Percentiles rank a stretch among this genome's conserved stretches.
phyloP scores from a whole-genome alignment of 2,888 invertebrate genomes.

The Incurvaria masculella region DNA sequence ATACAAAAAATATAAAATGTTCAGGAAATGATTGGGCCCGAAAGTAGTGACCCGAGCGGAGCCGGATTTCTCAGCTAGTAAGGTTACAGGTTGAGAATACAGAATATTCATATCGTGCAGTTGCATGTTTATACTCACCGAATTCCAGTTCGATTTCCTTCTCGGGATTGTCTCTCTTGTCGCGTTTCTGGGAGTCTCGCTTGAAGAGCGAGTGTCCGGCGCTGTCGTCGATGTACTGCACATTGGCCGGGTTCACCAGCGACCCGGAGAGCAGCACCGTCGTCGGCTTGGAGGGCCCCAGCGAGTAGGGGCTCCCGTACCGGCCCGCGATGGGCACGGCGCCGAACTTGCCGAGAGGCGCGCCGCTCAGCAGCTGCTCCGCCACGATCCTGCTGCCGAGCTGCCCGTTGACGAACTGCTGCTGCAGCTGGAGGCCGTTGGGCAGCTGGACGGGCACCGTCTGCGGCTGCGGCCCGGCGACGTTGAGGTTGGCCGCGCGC shows the following conservation, averaged over 20 bases:
- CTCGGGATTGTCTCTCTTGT: constrained; percentile 49
- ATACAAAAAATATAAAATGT: no score
- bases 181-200: constrained; percentile 42
- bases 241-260: constrained; percentile 56
- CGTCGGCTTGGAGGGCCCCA: constrained; percentile 32
- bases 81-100: no score
- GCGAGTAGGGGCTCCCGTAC: constrained; percentile 18
- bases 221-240: constrained; percentile 60
- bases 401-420: constrained; percentile 64
- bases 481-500: constrained; percentile 51
- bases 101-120: no score
- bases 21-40: no score
- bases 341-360: constrained; percentile 8
- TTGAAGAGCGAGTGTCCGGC: constrained; percentile 50
- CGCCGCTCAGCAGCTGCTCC: constrained; percentile 45
- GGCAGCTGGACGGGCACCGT: constrained; percentile 43
- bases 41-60: no score
- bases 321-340: constrained; percentile 10
- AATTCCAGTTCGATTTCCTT: constrained; percentile 33
- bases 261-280: constrained; percentile 39
- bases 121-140: constrained; percentile 7
- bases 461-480: constrained; percentile 42
- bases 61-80: no score
- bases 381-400: constrained; percentile 56
- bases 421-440: constrained; percentile 50